These are phyloP conservation scores for Drosophila paucipuncta DNA, from an alignment of 2,888 invertebrate genomes.

Conservation along the genomic window DNA sequence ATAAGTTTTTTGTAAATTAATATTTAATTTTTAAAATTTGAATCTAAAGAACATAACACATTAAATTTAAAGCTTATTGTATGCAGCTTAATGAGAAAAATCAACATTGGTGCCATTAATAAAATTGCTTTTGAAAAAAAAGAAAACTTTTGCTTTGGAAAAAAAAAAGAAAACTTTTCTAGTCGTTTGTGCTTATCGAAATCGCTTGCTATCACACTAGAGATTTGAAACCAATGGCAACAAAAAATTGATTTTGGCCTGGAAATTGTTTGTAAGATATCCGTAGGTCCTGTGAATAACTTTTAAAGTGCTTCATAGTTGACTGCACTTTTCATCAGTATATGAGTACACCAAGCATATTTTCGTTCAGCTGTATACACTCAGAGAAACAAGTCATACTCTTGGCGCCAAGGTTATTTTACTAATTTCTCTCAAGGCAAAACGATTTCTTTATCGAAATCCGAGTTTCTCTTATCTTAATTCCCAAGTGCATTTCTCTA, in stretches of 20 bases:
- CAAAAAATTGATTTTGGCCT: constrained; percentile 9
- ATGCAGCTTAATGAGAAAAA: neutral
- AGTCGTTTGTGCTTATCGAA: neutral
- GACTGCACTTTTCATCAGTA: constrained; percentile 32
- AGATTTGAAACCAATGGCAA: constrained; percentile 2
- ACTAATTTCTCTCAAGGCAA: neutral
- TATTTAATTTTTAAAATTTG: neutral
- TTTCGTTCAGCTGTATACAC: neutral
- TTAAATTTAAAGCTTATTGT: no score
- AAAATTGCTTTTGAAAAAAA: neutral
- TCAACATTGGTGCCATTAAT: neutral
- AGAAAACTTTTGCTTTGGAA: no score
- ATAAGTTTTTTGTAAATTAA: neutral
- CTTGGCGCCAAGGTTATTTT: neutral
- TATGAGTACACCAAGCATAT: constrained; percentile 8
- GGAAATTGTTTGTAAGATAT: constrained; percentile 28
- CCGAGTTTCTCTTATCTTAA: neutral
- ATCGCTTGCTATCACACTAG: neutral
- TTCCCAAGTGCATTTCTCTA: neutral
- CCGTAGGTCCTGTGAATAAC: constrained; percentile 10
- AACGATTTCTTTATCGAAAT: no score
- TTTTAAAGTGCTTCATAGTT: constrained; percentile 31
- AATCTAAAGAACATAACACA: neutral
- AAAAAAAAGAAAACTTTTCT: neutral
- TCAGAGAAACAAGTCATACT: neutral